These are phyloP conservation scores for Tachina fera DNA, from an alignment of 2,888 invertebrate genomes.

Conservation along the genomic window DNA sequence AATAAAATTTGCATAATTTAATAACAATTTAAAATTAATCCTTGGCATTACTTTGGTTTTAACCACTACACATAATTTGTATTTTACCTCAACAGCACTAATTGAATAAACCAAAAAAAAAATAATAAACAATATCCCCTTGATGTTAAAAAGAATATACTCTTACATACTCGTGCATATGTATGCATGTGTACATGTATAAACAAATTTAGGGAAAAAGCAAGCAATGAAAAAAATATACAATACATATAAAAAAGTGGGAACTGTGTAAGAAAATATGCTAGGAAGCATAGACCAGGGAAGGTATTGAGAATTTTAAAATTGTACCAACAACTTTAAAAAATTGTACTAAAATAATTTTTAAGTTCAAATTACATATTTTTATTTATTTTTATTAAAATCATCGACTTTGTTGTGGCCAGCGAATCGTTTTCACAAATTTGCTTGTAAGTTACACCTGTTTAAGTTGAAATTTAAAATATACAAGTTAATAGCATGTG, in stretches of 20 bases:
- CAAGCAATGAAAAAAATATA: not conserved
- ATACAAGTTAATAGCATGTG: no score
- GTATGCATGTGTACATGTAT: no score
- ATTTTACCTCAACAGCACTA: not conserved
- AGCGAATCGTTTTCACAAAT: no score
- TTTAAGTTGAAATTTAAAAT: no score
- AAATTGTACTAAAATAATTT: no score
- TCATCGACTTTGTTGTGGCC: no score
- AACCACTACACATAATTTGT: not conserved
- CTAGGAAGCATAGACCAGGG: not conserved
- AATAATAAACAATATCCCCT: slow-evolving; percentile 1
- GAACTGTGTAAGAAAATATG: not conserved
- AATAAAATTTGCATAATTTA: not conserved
- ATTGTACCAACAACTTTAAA: no score
- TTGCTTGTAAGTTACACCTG: no score
- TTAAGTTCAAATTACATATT: no score
- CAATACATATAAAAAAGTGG: not conserved
- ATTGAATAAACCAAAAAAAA: slow-evolving; percentile 6
- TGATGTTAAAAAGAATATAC: not conserved
- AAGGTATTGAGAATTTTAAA: no score
- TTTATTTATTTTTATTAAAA: no score
- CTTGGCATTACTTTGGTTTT: not conserved
- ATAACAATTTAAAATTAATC: not conserved
- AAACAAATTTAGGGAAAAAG: slow-evolving; percentile 3
- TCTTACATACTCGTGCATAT: no score